phyloP scores from a whole-genome alignment of 2,113 vertebrate genomes.

The Campylomormyrus numenius region DNA sequence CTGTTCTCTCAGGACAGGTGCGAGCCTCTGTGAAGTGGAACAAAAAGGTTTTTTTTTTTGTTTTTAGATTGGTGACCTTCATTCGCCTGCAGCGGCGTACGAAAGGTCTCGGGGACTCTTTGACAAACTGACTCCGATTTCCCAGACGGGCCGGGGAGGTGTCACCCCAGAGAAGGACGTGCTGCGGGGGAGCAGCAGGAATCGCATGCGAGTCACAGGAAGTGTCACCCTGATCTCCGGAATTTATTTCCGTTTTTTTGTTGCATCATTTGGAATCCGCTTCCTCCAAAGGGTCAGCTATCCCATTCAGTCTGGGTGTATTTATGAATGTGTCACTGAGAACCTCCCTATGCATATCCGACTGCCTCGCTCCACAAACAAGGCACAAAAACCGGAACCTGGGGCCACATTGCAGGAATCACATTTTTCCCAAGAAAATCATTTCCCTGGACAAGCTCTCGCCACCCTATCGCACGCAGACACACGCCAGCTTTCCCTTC shows the following conservation, averaged over 20 bases:
- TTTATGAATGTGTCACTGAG: neutral
- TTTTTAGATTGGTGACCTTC: neutral
- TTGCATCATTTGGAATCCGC: neutral
- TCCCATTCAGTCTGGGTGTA: neutral
- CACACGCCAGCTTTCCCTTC: neutral
- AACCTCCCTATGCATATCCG: neutral
- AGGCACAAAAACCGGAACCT: neutral
- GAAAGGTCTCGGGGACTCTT: neutral
- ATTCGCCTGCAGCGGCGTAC: neutral
- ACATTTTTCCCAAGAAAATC: neutral
- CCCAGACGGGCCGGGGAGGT: neutral
- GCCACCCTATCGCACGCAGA: neutral
- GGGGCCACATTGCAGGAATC: neutral
- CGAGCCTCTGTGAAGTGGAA: neutral
- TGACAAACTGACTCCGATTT: neutral
- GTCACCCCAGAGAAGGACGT: neutral
- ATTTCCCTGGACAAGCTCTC: neutral
- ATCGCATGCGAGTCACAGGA: neutral
- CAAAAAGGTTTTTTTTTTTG: neutral
- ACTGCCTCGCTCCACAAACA: neutral
- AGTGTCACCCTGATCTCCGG: neutral
- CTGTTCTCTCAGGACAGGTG: neutral
- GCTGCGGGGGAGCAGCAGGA: neutral
- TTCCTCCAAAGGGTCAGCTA: neutral
- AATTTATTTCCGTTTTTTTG: neutral